Conservation (phyloP, 2,113 vertebrate species). For the Nothocercus julius region DNA sequence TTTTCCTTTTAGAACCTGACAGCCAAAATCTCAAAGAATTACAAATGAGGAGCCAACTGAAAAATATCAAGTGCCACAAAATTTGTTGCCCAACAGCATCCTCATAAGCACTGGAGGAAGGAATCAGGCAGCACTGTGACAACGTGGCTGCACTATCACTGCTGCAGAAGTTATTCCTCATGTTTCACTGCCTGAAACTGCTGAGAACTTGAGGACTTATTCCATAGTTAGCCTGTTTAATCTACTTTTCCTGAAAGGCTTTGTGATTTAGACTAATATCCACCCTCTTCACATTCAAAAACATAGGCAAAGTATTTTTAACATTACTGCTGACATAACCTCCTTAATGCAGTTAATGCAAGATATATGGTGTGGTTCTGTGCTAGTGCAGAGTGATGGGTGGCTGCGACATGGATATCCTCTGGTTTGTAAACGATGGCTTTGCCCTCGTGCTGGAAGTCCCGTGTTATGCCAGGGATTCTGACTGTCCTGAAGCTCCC, state of each 20-base stretch:
- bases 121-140: neutral
- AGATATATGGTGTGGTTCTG: neutral
- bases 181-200: neutral
- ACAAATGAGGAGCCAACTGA: neutral
- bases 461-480: conserved; percentile 50
- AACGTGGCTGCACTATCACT: neutral
- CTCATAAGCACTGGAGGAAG: neutral
- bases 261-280: neutral
- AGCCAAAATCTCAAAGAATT: neutral
- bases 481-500: conserved; percentile 63
- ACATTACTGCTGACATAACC: neutral
- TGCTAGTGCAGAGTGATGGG: neutral
- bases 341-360: neutral
- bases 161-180: neutral
- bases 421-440: conserved; percentile 46
- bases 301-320: neutral
- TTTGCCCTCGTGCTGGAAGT: conserved; percentile 40
- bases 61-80: neutral
- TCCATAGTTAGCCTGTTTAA: neutral
- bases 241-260: neutral
- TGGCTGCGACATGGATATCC: neutral
- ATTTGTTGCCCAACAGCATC: neutral
- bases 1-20: neutral
- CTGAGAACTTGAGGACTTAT: neutral
- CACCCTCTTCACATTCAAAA: neutral